Conservation (phyloP, 2,888 invertebrate species). For the Ichneumoninae sp. region DNA sequence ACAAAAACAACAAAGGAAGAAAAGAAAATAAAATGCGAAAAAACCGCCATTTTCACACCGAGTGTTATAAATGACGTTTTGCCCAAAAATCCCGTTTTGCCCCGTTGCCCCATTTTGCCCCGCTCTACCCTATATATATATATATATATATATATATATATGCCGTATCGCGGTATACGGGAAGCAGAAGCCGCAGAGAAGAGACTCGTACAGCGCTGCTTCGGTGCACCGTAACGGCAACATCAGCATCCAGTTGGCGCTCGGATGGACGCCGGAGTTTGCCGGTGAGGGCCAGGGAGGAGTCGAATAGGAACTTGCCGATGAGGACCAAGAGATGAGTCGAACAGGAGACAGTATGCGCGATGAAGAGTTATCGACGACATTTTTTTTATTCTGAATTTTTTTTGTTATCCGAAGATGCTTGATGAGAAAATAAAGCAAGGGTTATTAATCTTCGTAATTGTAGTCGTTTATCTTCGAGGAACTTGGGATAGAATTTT, state of each 20-base stretch:
- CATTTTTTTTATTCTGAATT: neutral
- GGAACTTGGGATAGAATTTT: too few relatives aligned
- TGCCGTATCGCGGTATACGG: neutral
- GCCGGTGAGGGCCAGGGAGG: neutral
- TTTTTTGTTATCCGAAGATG: neutral
- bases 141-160: too few relatives aligned
- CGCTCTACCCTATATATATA: too few relatives aligned
- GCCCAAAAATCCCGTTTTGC: too few relatives aligned
- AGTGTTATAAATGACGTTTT: too few relatives aligned
- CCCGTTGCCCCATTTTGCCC: too few relatives aligned
- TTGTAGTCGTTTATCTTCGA: too few relatives aligned
- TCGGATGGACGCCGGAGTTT: neutral
- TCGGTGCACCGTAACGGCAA: slow-evolving; percentile 20
- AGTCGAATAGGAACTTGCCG: neutral
- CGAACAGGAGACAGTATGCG: neutral
- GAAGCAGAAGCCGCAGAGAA: slow-evolving; percentile 19
- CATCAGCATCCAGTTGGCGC: neutral
- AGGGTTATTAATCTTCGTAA: neutral
- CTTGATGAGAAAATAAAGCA: neutral
- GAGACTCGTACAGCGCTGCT: slow-evolving; percentile 4
- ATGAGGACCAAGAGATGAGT: neutral
- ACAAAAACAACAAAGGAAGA: too few relatives aligned
- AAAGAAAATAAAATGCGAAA: too few relatives aligned
- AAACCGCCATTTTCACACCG: too few relatives aligned
- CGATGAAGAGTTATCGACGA: neutral